Conservation (phyloP, 2,888 invertebrate genomes). For the Cephus pygmeus region DNA sequence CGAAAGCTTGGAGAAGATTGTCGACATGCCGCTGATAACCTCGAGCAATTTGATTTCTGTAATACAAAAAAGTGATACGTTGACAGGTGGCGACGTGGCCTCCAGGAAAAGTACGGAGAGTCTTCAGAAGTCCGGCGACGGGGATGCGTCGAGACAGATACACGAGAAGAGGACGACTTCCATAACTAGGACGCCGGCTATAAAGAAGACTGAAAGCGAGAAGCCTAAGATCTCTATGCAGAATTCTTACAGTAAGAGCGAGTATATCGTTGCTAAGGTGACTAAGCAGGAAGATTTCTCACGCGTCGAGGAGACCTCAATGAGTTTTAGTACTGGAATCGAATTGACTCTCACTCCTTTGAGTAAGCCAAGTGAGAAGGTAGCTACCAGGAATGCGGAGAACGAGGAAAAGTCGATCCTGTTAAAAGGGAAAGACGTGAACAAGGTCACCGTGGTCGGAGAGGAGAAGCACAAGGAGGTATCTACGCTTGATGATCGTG, state of each 20-base stretch:
- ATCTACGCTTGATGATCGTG: conserved; percentile 35
- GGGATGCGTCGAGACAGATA: conserved; percentile 14
- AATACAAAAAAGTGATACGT: conserved; percentile 32
- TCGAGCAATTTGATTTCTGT: conserved; percentile 47
- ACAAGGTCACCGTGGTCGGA: conserved; percentile 31
- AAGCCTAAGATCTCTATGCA: conserved; percentile 41
- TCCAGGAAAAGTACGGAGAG: conserved; percentile 18
- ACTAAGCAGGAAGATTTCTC: conserved; percentile 8
- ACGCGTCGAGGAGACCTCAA: conserved; percentile 12
- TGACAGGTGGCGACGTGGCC: conserved; percentile 6
- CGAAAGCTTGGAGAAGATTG: conserved; percentile 52
- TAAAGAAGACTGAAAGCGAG: conserved; percentile 54
- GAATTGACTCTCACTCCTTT: conserved; percentile 53
- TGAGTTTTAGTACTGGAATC: conserved; percentile 36
- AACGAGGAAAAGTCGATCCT: conserved; percentile 22
- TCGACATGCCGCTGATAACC: conserved; percentile 61
- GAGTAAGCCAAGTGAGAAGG: conserved; percentile 58
- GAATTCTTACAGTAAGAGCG: conserved; percentile 15
- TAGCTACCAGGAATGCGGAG: conserved; percentile 45
- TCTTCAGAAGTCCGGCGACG: conserved; percentile 16
- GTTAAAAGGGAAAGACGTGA: conserved; percentile 33
- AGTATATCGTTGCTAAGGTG: conserved; percentile 14
- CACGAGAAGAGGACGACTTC: conserved; percentile 41
- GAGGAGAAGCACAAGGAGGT: conserved; percentile 21
- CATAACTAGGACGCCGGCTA: conserved; percentile 45